Base-by-base conservation (phyloP, 1,140 invertebrate genomes). In the Antheraea mylitta region DNA sequence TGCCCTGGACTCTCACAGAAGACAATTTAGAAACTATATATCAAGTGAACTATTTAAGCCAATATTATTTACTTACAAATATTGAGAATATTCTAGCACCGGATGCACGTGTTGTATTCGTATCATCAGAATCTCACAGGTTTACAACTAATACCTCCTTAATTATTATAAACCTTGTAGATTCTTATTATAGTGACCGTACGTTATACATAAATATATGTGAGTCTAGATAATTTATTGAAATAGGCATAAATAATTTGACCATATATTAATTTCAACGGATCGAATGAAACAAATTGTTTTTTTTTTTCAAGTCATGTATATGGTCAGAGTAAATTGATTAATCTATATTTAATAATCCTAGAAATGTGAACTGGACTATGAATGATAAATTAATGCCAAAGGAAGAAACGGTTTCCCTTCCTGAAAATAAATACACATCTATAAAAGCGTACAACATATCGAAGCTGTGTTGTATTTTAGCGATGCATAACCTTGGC, bases 61-160 rank as follows among this genome's bases (percentile, higher is more conserved):
- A 99, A 75, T 97, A 97, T 86, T 97, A 98, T 90, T 91, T 99
- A 18, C 94, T 96, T 0, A 86, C 96, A 69, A 92, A 97, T n/a
- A 91, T 99, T 16, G 94, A 96, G 82, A 85, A 94, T 0, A 91
- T 98, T 18, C 93, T 96, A 38, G 91, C 92, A 67, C 88, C 91
- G 8, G 93, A 95, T 64, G 93, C 95, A 10, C 94, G 98, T 82
- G 94, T 99, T 48, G 94, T 99, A 9, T 94, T 98, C 71, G 93
- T 99, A 0, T 96, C 97, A 30, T 98, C 98, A 30, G 98, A 99
- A 92, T 98, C 97, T 3, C 98, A 99, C 88, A 96, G 97, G 97
- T 98, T 9, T 11, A 37, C n/a, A 42, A 18, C 18, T 58, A 13
- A 22, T 18, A 66, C 19, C 30, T 30, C 0, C 22, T 13, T 30